These are phyloP conservation scores for Lacanobia wlatinum DNA, from an alignment of 2,888 invertebrate species.

Conservation along the genomic window DNA sequence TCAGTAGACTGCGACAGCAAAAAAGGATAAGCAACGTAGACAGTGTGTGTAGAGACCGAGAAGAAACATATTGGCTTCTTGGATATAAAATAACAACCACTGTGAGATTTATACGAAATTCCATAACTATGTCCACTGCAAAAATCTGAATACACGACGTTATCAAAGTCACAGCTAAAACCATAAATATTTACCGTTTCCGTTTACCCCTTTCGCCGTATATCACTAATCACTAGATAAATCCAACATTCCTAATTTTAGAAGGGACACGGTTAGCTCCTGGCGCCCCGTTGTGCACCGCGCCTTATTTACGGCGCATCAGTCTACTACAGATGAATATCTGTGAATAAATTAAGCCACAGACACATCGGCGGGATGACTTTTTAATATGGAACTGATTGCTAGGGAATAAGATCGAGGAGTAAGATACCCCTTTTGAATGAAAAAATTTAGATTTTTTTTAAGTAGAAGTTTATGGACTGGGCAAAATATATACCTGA, in stretches of 20 bases:
- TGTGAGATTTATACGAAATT: too few species aligned
- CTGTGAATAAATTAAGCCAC: conserved; percentile 80
- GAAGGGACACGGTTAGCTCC: conserved; percentile 24
- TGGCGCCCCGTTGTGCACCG: conserved; percentile 54
- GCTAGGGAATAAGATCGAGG: conserved; percentile 41
- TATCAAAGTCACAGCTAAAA: not conserved
- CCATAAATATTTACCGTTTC: not conserved
- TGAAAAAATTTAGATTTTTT: not conserved
- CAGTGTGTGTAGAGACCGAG: too few species aligned
- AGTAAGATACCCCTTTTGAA: conserved; percentile 29
- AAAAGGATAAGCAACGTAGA: too few species aligned
- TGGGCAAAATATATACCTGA: too few species aligned
- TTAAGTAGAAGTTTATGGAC: not conserved
- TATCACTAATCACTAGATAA: conserved; percentile 28
- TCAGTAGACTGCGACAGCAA: too few species aligned
- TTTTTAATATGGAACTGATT: conserved; percentile 79
- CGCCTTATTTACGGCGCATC: conserved; percentile 73
- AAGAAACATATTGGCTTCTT: too few species aligned
- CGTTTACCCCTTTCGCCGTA: not conserved
- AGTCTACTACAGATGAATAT: conserved; percentile 76
- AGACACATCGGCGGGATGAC: conserved; percentile 70
- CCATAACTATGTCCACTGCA: too few species aligned
- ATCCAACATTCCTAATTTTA: conserved; percentile 47
- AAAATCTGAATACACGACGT: not conserved
- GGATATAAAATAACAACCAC: too few species aligned